Evolutionary conservation across 2,113 vertebrate species (phyloP).

Genomic region (Mustelus asterias): DNA sequence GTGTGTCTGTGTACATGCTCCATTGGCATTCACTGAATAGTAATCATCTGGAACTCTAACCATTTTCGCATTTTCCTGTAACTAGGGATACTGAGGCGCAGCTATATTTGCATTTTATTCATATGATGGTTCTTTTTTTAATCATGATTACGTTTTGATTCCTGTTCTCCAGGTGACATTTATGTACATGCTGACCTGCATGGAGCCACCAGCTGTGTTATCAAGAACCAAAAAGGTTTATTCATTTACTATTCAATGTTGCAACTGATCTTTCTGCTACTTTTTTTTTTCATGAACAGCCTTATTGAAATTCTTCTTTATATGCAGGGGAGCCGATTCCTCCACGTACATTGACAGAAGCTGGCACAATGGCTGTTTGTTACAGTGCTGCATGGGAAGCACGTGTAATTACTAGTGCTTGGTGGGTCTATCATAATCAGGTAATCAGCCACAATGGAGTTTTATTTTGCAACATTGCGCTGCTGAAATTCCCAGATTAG

Average conservation of each 20-base stretch:
- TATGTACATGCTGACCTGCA: slow-evolving; percentile 96
- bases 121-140: not conserved
- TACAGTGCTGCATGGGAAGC: slow-evolving; percentile 98
- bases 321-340: slow-evolving; percentile 70
- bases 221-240: slow-evolving; percentile 89
- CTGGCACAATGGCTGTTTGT: slow-evolving; percentile 89
- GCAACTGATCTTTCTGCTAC: not conserved
- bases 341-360: slow-evolving; percentile 85
- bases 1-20: too few species aligned
- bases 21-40: not conserved
- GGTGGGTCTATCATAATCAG: slow-evolving; percentile 98
- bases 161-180: slow-evolving; percentile 69
- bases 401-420: slow-evolving; percentile 90
- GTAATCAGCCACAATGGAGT: slow-evolving; percentile 49
- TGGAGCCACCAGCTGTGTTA: slow-evolving; percentile 91
- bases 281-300: not conserved
- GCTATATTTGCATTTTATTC: not conserved
- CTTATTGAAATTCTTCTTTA: slow-evolving; percentile 5
- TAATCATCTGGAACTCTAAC: not conserved
- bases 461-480: not conserved
- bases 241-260: not conserved
- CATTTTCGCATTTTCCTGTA: not conserved
- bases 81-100: not conserved
- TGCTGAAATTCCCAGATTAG: not conserved
- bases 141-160: not conserved